Base-by-base conservation (phyloP, 2,888 invertebrate species). In the Microctonus aethiopoides region DNA sequence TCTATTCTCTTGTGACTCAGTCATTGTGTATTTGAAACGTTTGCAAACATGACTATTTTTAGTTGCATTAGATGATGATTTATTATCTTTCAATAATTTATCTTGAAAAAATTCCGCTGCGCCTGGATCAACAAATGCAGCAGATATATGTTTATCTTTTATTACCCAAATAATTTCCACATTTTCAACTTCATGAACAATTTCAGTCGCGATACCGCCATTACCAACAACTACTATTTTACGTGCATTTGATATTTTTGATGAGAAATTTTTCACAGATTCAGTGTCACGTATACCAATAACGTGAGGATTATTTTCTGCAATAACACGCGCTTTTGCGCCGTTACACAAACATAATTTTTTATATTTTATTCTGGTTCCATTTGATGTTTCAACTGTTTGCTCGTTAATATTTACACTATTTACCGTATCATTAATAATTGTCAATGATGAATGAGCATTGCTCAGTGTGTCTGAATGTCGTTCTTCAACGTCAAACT, bases 201-300 rank as follows among this genome's bases (percentile, higher is more conserved):
- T 89, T 89, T 99, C 99, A 51, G 97, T 98, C 52, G 99, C 99
- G 81, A 99, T 99, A 13, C 99, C 99, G 36, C 99, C 99, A 89
- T 99, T 99, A 9, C 99, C 99, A 62, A 99, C 91, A 56, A 99
- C 89, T 0, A 95, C 87, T 80, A 99, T 90, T 86, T 90, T 91
- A 57, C 90, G 90, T 0, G 96, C 91, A 68, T 87, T 86, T 68
- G 88, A 87, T 10, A 99, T 87, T 82, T 91, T 91, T 32, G 90
- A 85, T 78, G 95, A 91, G 81, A 98, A 93, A 71, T 91, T 90
- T 78, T 91, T 88, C 0, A 98, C 96, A 10, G 98, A 97, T 84
- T 98, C 97, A 0, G 97, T 98, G 82, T 99, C 98, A 78, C 98
- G 90, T 73, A 99, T 97, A 2, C 96, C 97, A 72, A 98, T 83